Base-by-base conservation (phyloP, 2,113 vertebrate genomes). In the Xiphophorus maculatus region DNA sequence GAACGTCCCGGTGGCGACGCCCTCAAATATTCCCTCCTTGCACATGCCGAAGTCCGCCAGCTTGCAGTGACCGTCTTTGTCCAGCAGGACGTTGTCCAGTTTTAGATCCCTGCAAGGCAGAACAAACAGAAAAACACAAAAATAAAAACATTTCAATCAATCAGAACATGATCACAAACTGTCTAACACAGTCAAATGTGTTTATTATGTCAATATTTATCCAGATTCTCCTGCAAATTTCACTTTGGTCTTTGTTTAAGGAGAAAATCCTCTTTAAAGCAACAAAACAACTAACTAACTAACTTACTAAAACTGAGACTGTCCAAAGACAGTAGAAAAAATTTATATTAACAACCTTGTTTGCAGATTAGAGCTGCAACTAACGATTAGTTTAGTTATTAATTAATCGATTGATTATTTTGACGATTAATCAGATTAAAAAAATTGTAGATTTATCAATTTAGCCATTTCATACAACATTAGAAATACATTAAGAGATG, bases 21-120 rank as follows among this genome's bases (percentile, higher is more conserved):
- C 97, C 2, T 97, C 93, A 0, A 93, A 95, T 76, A 99, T 97
- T 29, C 96, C 96, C 86, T 99, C 98, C 83, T 99, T 99, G 93
- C 98, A 99, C 98, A 99, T 99, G 29, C 98, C 98, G 4, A 99
- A 99, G 89, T 99, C 98, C 1, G 98, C 98, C 91, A 99, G 94
- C 79, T 99, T 99, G 92, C 98, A 99, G 91, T 99, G 98, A 14
- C 98, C 98, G 11, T 99, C 98, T 0, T 96, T 95, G 90, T 99
- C 98, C 76, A 99, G 91, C 4, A 99, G 92, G 37, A 99, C 97
- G 0, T 99, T 99, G 92, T 99, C 98, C 93, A 99, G 84, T 83
- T 99, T 99, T 69, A 99, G 93, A 88, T 99, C 98, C 90, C 98
- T 99, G 93, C 54, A 94, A 91, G 0, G 67, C 60, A 87, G n/a